Evolutionary conservation across 2,113 vertebrate genomes (phyloP).

Genomic region (Oncorhynchus masou): DNA sequence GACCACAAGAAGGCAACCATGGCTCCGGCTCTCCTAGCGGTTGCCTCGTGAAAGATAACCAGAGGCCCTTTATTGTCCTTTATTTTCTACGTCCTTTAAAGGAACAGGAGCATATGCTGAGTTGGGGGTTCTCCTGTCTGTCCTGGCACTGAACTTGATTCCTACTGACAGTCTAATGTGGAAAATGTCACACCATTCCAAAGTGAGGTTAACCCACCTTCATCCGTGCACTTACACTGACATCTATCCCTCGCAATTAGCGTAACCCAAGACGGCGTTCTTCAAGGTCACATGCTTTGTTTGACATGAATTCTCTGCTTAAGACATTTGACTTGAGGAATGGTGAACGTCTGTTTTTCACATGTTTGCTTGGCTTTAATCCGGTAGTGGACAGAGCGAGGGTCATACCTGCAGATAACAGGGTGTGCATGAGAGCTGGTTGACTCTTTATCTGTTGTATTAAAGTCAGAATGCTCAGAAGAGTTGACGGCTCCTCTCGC

Average conservation of each 20-base stretch:
- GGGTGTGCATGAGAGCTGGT: neutral
- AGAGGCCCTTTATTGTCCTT: constrained; percentile 49
- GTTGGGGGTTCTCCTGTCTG: constrained; percentile 22
- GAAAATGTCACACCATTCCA: constrained; percentile 6
- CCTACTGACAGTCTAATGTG: neutral
- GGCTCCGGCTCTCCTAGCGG: constrained; percentile 30
- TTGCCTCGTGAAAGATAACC: constrained; percentile 36
- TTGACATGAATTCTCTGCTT: neutral
- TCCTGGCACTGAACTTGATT: neutral
- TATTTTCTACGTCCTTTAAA: constrained; percentile 41
- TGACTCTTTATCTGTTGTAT: neutral
- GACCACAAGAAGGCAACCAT: constrained; percentile 24
- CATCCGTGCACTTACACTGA: neutral
- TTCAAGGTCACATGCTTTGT: neutral
- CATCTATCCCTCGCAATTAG: constrained; percentile 12
- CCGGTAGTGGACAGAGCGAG: neutral
- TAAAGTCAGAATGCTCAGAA: neutral
- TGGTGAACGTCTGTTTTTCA: constrained; percentile 4
- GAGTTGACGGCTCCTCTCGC: neutral
- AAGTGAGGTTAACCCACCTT: constrained; percentile 10
- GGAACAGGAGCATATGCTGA: constrained; percentile 14
- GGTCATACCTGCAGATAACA: neutral
- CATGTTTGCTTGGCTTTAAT: constrained; percentile 23
- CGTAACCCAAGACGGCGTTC: neutral
- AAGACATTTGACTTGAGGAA: constrained; percentile 10